phyloP scores from a whole-genome alignment of 2,113 vertebrate genomes.

The Variabilichromis moorii region DNA sequence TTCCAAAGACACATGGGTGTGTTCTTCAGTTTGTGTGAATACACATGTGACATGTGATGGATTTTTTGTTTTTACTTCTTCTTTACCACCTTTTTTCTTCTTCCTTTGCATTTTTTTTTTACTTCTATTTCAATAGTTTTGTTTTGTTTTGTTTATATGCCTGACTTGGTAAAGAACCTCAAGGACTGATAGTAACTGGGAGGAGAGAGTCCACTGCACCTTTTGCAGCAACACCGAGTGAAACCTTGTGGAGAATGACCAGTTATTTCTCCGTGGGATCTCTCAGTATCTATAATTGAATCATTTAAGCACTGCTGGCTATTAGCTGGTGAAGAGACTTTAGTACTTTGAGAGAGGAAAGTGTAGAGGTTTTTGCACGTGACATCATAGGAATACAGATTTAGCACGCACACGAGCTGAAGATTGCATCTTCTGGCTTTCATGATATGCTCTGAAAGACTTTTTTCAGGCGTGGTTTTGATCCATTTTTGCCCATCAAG shows the following conservation, averaged over 20 bases:
- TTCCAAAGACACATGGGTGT: not conserved
- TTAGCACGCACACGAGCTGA: not conserved
- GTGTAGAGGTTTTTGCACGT: not conserved
- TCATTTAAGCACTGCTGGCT: conserved; percentile 48
- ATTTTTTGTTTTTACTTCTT: not conserved
- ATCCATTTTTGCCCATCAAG: not conserved
- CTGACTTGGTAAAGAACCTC: not conserved
- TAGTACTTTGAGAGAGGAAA: conserved; percentile 6
- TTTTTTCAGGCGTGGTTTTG: not conserved
- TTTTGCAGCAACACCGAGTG: conserved; percentile 1
- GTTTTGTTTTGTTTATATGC: not conserved
- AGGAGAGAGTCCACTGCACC: not conserved
- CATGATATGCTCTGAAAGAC: not conserved
- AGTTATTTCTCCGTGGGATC: conserved; percentile 44
- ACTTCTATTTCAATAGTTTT: not conserved
- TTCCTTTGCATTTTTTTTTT: not conserved
- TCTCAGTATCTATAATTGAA: conserved; percentile 66
- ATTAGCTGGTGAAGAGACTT: conserved; percentile 32
- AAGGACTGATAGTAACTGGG: not conserved
- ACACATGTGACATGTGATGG: not conserved
- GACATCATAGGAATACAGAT: conserved; percentile 34
- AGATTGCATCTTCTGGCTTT: not conserved
- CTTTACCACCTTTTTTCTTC: not conserved
- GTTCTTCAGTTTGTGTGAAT: not conserved
- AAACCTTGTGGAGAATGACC: conserved; percentile 26